A percentile compares a stretch with the other conserved stretches of the same genome.
Evolutionary conservation across 1,140 invertebrate genomes (phyloP).

Genomic region (Drosophila cardini): DNA sequence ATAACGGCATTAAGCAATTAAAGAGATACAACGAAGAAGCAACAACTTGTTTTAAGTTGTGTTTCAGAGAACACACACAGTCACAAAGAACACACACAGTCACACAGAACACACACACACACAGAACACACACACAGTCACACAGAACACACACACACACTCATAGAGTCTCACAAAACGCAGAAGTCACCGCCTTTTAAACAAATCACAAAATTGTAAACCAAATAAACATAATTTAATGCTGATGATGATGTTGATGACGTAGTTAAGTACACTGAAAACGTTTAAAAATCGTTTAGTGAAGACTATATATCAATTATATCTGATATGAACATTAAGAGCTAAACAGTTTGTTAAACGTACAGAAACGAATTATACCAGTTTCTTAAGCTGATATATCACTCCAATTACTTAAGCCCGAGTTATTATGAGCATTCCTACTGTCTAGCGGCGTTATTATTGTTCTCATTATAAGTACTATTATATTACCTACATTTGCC

Average conservation of each 20-base stretch:
- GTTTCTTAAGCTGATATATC: slow-evolving; percentile 17
- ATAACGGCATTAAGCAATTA: slow-evolving; percentile 75
- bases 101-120: too few species aligned
- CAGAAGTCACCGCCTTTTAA: slow-evolving; percentile 32
- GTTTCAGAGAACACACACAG: too few species aligned
- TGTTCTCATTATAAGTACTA: not conserved
- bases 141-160: too few species aligned
- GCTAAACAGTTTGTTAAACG: slow-evolving; percentile 1
- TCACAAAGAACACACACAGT: too few species aligned
- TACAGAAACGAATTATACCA: slow-evolving; percentile 5
- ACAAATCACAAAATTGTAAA: slow-evolving; percentile 23
- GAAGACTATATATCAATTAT: slow-evolving; percentile 28
- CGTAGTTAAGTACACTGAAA: slow-evolving; percentile 34
- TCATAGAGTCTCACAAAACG: too few species aligned
- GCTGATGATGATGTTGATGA: slow-evolving; percentile 12
- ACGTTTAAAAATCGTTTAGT: slow-evolving; percentile 27
- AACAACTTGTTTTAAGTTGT: slow-evolving; percentile 75
- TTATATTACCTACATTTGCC: not conserved
- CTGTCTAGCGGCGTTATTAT: slow-evolving; percentile 1
- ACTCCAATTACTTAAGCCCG: not conserved
- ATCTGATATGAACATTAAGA: slow-evolving; percentile 16
- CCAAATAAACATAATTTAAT: slow-evolving; percentile 1
- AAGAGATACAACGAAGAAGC: slow-evolving; percentile 62
- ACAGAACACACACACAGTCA: too few species aligned
- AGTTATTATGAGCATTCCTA: not conserved